These are phyloP conservation scores for Alosa sapidissima DNA, from an alignment of 2,797 vertebrate genomes.

Conservation along the genomic window DNA sequence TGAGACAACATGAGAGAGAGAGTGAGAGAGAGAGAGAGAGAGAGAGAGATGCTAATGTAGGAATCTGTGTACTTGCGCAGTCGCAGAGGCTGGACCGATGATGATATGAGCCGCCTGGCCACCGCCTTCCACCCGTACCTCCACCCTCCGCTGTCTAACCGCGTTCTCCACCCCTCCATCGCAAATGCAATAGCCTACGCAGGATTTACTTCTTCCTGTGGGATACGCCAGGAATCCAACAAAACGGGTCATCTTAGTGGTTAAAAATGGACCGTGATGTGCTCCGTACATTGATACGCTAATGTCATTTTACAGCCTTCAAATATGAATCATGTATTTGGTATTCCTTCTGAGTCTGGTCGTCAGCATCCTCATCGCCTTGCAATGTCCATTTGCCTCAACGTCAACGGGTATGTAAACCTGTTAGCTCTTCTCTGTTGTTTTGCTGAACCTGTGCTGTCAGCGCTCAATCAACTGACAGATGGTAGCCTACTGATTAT, in stretches of 20 bases:
- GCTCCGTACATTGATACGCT: constrained; percentile 51
- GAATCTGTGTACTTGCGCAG: constrained; percentile 48
- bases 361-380: constrained; percentile 54
- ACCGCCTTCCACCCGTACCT: constrained; percentile 53
- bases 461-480: background rate
- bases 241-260: constrained; percentile 32
- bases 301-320: constrained; percentile 52
- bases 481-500: background rate
- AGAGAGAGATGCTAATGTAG: constrained; percentile 24
- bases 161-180: constrained; percentile 40
- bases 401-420: constrained; percentile 70
- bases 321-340: constrained; percentile 69
- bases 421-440: constrained; percentile 15
- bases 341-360: constrained; percentile 60
- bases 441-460: constrained; percentile 4
- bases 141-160: constrained; percentile 39
- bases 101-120: constrained; percentile 49
- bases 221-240: constrained; percentile 42
- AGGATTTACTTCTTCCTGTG: constrained; percentile 44
- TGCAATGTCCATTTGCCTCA: constrained; percentile 53
- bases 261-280: constrained; percentile 50
- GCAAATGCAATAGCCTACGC: constrained; percentile 39
- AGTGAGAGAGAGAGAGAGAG: constrained; percentile 14
- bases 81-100: constrained; percentile 45
- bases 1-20: background rate